Evolutionary conservation across 2,113 vertebrate species (phyloP).

Genomic region (Pristiophorus japonicus): DNA sequence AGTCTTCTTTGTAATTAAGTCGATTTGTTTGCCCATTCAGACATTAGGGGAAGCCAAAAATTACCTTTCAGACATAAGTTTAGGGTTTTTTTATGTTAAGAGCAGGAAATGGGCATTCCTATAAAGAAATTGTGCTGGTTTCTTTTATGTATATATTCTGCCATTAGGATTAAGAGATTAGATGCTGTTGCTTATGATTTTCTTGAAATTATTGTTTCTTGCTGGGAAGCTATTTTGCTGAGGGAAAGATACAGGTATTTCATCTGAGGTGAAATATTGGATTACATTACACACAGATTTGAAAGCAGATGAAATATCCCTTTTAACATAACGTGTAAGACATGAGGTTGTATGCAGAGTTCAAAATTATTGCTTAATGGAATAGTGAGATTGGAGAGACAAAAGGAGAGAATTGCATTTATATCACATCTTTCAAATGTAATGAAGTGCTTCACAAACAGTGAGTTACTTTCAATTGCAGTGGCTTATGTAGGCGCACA

Average conservation of each 20-base stretch:
- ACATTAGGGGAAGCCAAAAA: neutral
- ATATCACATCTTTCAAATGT: neutral
- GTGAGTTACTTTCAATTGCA: neutral
- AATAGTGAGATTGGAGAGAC: neutral
- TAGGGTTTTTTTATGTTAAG: neutral
- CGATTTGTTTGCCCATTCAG: neutral
- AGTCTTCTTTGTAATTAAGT: neutral
- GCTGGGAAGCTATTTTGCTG: too few relatives aligned
- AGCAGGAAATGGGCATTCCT: neutral
- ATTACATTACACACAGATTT: neutral
- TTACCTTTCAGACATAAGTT: neutral
- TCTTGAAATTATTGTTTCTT: too few relatives aligned
- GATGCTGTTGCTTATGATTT: too few relatives aligned
- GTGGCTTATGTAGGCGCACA: neutral
- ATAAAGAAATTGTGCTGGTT: too few relatives aligned
- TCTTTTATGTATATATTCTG: neutral
- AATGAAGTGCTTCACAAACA: neutral
- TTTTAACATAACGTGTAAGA: neutral
- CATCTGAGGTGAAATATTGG: neutral
- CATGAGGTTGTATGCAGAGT: neutral
- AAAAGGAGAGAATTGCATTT: neutral
- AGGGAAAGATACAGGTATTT: neutral
- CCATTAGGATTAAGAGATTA: neutral
- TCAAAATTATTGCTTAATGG: neutral
- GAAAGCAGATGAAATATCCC: neutral